Percentiles rank a stretch among this genome's conserved stretches.
These are phyloP conservation scores for Amphiduros pacificus DNA, from an alignment of 2,888 invertebrate species.

Conservation along the genomic window DNA sequence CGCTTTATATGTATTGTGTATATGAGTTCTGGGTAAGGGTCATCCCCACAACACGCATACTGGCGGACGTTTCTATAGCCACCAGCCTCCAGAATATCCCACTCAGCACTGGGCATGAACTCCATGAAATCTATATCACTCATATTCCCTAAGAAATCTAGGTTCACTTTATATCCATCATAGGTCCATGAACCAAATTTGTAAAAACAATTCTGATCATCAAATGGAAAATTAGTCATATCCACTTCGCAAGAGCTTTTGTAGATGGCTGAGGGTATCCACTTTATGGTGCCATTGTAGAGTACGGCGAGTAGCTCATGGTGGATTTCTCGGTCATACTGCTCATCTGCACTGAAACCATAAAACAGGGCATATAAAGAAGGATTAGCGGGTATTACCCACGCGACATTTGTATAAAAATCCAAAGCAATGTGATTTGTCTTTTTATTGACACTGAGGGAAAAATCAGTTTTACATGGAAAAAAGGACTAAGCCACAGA, in stretches of 20 bases:
- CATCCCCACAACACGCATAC: conserved; percentile 40
- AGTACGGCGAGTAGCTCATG: conserved; percentile 37
- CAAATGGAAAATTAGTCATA: conserved; percentile 55
- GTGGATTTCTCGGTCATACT: conserved; percentile 17
- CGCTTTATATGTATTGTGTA: conserved; percentile 46
- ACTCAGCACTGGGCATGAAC: conserved; percentile 21
- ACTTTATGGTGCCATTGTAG: conserved; percentile 38
- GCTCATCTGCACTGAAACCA: conserved; percentile 20
- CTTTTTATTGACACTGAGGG: no score
- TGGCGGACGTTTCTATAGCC: conserved; percentile 6
- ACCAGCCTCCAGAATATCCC: conserved; percentile 14
- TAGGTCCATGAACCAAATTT: conserved; percentile 58
- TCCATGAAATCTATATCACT: conserved; percentile 27
- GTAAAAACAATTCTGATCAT: conserved; percentile 50
- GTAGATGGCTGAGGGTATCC: conserved; percentile 51
- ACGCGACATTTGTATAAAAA: no score
- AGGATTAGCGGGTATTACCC: no score
- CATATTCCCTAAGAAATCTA: conserved; percentile 33
- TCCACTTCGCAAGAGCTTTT: conserved; percentile 54
- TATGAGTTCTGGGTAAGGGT: conserved; percentile 48
- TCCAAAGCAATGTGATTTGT: no score
- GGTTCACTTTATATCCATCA: conserved; percentile 44
- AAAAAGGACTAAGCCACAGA: no score
- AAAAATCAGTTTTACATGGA: no score
- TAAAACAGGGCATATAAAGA: no score